phyloP scores from a whole-genome alignment of 2,797 vertebrate genomes.

The Eurystomus glaucurus region DNA sequence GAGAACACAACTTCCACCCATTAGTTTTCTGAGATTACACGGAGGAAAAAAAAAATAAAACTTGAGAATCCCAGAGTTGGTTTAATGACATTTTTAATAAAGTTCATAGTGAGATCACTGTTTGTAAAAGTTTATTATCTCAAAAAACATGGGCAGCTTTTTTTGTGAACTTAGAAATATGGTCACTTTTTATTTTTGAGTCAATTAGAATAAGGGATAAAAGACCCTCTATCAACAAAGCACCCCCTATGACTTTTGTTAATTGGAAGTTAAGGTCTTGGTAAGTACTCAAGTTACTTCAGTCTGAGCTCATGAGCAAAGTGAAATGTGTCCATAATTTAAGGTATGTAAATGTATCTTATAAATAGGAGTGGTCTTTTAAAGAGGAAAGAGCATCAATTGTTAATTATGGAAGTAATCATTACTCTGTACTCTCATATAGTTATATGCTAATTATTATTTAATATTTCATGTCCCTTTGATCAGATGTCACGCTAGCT shows the following conservation, averaged over 20 bases:
- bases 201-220: background rate
- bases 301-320: background rate
- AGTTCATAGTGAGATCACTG: constrained; percentile 32
- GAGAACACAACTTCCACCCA: background rate
- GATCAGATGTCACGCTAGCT: background rate
- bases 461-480: background rate
- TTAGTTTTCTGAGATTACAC: constrained; percentile 26
- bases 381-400: background rate
- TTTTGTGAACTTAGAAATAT: constrained; percentile 29
- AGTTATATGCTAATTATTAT: background rate
- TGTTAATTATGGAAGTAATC: background rate
- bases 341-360: constrained; percentile 29
- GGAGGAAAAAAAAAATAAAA: constrained; percentile 28
- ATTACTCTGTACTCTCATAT: background rate
- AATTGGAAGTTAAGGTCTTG: constrained; percentile 27
- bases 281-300: constrained; percentile 3
- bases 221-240: background rate
- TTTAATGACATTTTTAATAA: constrained; percentile 41
- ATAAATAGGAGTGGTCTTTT: background rate
- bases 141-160: constrained; percentile 9
- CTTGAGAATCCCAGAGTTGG: background rate
- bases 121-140: constrained; percentile 56
- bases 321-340: constrained; percentile 9
- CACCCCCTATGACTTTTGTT: background rate
- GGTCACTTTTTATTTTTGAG: constrained; percentile 26